These are phyloP conservation scores for Zonitis immaculata DNA, from an alignment of 2,888 invertebrate genomes.

Conservation along the genomic window DNA sequence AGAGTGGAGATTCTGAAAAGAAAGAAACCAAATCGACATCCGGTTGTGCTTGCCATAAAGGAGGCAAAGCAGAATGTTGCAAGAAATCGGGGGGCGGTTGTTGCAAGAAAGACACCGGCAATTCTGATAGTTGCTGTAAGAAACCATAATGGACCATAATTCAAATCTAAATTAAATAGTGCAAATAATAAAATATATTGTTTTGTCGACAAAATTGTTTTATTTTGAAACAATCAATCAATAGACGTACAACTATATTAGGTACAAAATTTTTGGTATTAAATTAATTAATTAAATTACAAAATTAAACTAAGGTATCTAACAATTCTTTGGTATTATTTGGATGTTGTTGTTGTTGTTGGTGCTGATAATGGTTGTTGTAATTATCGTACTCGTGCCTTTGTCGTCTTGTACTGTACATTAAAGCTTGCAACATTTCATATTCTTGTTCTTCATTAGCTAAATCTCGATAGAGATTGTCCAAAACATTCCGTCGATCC, in stretches of 20 bases:
- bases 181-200: too few species aligned
- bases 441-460: slow-evolving; percentile 45
- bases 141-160: not conserved
- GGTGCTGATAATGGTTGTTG: slow-evolving; percentile 25
- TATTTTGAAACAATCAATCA: slow-evolving; percentile 15
- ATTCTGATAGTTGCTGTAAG: not conserved
- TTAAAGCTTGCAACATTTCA: slow-evolving; percentile 46
- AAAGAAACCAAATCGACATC: too few species aligned
- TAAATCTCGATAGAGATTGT: slow-evolving; percentile 43
- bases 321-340: slow-evolving; percentile 49
- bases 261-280: slow-evolving; percentile 50
- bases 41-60: not conserved
- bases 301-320: slow-evolving; percentile 48
- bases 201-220: slow-evolving; percentile 1
- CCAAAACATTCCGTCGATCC: slow-evolving; percentile 37
- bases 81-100: not conserved
- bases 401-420: slow-evolving; percentile 38
- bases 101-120: not conserved
- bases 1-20: too few species aligned
- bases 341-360: slow-evolving; percentile 23
- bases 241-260: slow-evolving; percentile 27
- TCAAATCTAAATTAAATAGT: not conserved
- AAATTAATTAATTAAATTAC: slow-evolving; percentile 27
- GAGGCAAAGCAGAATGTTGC: not conserved
- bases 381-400: slow-evolving; percentile 23